A percentile compares a stretch with the other conserved stretches of the same genome.
Conservation (phyloP, 2,797 vertebrate genomes). For the Acrocephalus scirpaceus region DNA sequence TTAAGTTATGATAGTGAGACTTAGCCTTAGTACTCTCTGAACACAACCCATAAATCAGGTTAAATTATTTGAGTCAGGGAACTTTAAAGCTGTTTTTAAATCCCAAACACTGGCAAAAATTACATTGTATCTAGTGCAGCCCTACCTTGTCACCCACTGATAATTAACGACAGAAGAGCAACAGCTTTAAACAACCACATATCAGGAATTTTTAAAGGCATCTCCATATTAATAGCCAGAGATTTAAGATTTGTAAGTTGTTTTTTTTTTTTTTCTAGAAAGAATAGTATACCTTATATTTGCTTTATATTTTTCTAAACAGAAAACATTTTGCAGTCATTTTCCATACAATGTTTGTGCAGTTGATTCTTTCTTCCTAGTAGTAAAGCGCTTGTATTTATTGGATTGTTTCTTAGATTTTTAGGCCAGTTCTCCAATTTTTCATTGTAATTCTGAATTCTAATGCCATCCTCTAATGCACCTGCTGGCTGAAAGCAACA, state of each 20-base stretch:
- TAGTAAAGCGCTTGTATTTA: not conserved
- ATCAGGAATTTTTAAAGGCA: not conserved
- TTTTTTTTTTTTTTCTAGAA: not conserved
- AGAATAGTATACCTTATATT: not conserved
- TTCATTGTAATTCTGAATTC: not conserved
- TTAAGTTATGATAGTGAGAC: constrained; percentile 49
- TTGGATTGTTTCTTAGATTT: not conserved
- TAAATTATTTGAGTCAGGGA: constrained; percentile 68
- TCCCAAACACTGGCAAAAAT: constrained; percentile 41
- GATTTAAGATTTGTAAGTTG: not conserved
- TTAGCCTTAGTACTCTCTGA: constrained; percentile 59
- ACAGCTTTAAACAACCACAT: not conserved
- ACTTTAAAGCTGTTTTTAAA: constrained; percentile 61
- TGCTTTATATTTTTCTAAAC: not conserved
- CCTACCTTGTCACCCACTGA: not conserved
- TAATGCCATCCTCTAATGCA: not conserved
- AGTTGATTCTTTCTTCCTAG: not conserved
- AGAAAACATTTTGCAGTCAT: not conserved
- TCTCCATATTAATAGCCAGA: not conserved
- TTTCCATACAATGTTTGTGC: not conserved
- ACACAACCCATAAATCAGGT: constrained; percentile 71
- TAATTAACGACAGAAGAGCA: constrained; percentile 42
- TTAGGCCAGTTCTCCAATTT: not conserved
- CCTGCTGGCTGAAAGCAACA: not conserved
- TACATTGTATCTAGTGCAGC: constrained; percentile 38